These are phyloP conservation scores for Sorex araneus DNA, from an alignment of 2,113 vertebrate genomes.

Conservation along the genomic window DNA sequence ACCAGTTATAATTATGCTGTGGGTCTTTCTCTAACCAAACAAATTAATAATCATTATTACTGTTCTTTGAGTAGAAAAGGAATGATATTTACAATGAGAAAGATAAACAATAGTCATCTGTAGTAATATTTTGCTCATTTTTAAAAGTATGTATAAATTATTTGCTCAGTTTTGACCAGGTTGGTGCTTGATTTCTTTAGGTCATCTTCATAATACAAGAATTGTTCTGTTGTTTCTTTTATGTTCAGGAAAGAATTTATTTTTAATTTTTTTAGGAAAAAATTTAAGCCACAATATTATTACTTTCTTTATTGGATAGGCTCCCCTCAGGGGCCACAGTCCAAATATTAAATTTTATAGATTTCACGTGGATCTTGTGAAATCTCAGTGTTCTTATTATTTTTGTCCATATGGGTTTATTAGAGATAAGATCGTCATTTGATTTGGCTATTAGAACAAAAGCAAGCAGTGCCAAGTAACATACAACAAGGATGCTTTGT, in stretches of 20 bases:
- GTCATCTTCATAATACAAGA: background rate
- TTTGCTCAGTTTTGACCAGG: conserved; percentile 2
- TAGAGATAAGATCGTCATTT: background rate
- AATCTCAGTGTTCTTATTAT: conserved; percentile 10
- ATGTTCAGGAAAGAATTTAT: background rate
- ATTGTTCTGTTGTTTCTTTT: conserved; percentile 8
- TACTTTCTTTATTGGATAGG: too few species aligned
- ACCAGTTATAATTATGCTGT: background rate
- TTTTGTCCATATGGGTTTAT: conserved; percentile 22
- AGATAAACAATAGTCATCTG: background rate
- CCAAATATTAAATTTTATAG: conserved; percentile 18
- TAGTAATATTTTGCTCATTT: background rate
- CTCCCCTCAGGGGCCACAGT: background rate
- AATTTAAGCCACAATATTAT: too few species aligned
- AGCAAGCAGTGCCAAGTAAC: background rate
- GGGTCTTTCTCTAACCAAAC: conserved; percentile 10
- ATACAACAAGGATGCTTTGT: background rate
- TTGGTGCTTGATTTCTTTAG: background rate
- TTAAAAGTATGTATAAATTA: background rate
- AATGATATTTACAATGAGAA: background rate
- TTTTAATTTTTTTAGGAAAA: too few species aligned
- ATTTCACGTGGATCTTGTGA: background rate
- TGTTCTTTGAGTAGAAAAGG: background rate
- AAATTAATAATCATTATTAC: background rate
- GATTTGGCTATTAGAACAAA: background rate